Evolutionary conservation across 2,797 vertebrate species (phyloP), one percentile per base, ranked within the genome.

Genomic region (Limosa lapponica): DNA sequence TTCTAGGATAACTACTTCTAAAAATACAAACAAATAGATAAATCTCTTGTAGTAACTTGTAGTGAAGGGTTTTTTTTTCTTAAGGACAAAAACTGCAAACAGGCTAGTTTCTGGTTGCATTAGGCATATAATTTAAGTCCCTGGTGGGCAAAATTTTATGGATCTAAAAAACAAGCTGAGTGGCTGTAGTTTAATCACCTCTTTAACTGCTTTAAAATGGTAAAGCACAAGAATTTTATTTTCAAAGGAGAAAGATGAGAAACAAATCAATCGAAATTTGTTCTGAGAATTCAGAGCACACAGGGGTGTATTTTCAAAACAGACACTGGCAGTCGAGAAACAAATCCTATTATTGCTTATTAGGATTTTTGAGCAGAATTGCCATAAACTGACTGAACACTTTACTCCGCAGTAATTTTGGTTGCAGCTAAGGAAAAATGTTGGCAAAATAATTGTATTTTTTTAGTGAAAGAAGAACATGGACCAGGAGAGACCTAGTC

Each of bases 301-400:
- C 0, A 3, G 55, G 66, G 48, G 24, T 84, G 34, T 85, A 78
- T 83, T 94, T 94, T 91, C 49, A 61, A 90, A 95, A 72, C 37
- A 71, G 71, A 77, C 83, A 62, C 44, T 72, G 77, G 28, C 61
- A 91, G 49, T 46, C 2, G 2, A 88, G 75, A 82, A 92, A 69
- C 17, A 95, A 94, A 96, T 96, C 85, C 30, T 90, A 12, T 91
- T 92, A 89, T 71, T 91, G 13, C 6, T 83, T 90, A 82, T 91
- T 17, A 82, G 66, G 69, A 81, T 86, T 88, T 96, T 67, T 6
- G 20, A 11, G n/a, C 30, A 72, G 69, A 81, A 81, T 69, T 93
- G 36, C 25, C 62, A 79, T 83, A 81, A 95, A 95, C 27, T 64
- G 69, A 61, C 43, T 79, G 61, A 96, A 69, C 34, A 34, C 9